phyloP scores from a whole-genome alignment of 2,113 vertebrate genomes.

The Crotophaga sulcirostris region DNA sequence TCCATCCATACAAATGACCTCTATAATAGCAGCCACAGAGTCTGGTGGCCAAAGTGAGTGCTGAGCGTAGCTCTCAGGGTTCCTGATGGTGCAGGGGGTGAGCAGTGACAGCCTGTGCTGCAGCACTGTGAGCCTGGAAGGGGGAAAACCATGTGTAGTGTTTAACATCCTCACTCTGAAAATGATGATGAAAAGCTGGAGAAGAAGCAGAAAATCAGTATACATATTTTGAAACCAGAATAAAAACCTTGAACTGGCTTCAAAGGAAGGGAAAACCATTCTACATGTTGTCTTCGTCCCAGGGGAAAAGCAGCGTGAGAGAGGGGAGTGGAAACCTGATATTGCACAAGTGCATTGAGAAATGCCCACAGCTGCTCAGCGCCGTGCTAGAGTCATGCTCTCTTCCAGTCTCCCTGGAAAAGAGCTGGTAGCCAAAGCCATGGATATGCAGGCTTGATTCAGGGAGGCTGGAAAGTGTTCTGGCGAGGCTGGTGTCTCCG shows the following conservation, averaged over 20 bases:
- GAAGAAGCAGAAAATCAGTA: background rate
- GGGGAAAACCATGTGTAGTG: background rate
- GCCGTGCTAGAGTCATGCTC: background rate
- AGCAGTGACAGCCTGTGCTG: background rate
- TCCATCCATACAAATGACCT: background rate
- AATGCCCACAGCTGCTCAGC: background rate
- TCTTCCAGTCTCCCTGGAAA: background rate
- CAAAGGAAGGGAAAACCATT: background rate
- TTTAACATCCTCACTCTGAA: background rate
- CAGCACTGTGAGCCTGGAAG: background rate
- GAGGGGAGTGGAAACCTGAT: background rate
- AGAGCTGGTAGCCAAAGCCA: background rate
- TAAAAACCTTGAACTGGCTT: conserved; percentile 11
- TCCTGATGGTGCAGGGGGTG: background rate
- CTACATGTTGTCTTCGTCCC: background rate
- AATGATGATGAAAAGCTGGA: background rate
- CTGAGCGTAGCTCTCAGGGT: background rate
- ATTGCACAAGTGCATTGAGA: background rate
- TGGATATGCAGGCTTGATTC: background rate
- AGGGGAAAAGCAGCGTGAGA: background rate
- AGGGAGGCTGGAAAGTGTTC: background rate
- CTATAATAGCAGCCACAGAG: background rate
- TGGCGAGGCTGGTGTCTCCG: background rate
- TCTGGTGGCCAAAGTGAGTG: background rate
- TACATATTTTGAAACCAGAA: background rate